These are phyloP conservation scores for Spea bombifrons DNA, from an alignment of 2,113 vertebrate species.

Conservation along the genomic window DNA sequence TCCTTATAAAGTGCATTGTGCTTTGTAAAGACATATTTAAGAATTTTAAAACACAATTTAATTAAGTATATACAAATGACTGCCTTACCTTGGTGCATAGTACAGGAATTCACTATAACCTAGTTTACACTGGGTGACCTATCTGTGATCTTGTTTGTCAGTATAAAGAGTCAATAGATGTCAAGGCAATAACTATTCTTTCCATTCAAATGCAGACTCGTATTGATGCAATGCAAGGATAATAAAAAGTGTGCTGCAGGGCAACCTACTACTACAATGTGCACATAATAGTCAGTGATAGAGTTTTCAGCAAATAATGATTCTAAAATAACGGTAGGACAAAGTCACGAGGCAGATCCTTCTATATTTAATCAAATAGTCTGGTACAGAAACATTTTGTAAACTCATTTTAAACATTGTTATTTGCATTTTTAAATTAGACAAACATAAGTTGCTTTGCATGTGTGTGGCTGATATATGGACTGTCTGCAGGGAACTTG, in stretches of 20 bases:
- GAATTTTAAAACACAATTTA: too few species aligned
- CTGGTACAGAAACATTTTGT: neutral
- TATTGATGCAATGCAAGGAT: conserved; percentile 33
- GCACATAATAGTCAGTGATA: neutral
- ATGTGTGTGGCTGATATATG: too few species aligned
- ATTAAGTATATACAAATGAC: too few species aligned
- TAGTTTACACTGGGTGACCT: conserved; percentile 40
- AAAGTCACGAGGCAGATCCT: neutral
- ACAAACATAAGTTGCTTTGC: too few species aligned
- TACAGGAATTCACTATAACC: conserved; percentile 13
- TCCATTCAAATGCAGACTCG: conserved; percentile 37
- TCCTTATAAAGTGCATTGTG: neutral
- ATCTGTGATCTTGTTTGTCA: conserved; percentile 45
- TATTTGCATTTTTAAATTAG: too few species aligned
- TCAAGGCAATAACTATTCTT: conserved; percentile 44
- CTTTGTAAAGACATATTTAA: too few species aligned
- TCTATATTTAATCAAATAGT: conserved; percentile 3
- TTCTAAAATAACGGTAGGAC: conserved; percentile 5
- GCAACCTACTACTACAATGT: conserved; percentile 33
- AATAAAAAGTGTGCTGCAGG: conserved; percentile 34
- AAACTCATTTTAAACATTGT: neutral
- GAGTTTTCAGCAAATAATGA: neutral
- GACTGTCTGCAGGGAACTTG: too few species aligned
- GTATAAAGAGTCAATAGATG: conserved; percentile 35
- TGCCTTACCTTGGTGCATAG: neutral